Conservation (phyloP, 2,113 vertebrate species). For the Vicugna pacos region DNA sequence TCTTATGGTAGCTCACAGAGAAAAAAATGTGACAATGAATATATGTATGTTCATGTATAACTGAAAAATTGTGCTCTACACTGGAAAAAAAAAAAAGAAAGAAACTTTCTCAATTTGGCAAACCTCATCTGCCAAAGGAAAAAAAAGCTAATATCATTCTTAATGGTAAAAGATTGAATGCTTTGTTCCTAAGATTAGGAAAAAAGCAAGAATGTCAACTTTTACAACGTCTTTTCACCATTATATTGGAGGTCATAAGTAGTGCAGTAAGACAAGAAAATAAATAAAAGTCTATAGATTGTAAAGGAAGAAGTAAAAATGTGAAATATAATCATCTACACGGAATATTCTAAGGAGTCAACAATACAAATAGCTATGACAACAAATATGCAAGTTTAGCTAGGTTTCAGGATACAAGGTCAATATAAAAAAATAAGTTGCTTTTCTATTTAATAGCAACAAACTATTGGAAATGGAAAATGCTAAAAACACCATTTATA, state of each 20-base stretch:
- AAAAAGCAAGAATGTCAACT: not conserved
- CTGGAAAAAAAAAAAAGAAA: not conserved
- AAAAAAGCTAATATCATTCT: not conserved
- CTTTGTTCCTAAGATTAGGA: not conserved
- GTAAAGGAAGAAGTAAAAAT: slow-evolving; percentile 16
- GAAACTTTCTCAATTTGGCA: not conserved
- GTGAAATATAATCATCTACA: not conserved
- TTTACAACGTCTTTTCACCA: not conserved
- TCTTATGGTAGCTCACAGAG: too few species aligned
- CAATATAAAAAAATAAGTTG: not conserved
- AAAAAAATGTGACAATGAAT: too few species aligned
- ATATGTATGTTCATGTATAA: too few species aligned
- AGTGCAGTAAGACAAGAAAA: slow-evolving; percentile 8
- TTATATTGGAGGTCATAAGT: not conserved
- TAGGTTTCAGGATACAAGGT: not conserved
- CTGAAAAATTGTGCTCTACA: too few species aligned
- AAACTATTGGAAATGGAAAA: not conserved
- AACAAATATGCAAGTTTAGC: slow-evolving; percentile 32
- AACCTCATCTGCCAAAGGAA: not conserved
- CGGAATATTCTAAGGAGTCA: slow-evolving; percentile 17
- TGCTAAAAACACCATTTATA: slow-evolving; percentile 17
- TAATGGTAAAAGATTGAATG: not conserved
- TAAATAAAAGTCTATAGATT: not conserved
- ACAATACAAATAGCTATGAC: not conserved
- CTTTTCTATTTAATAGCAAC: not conserved